These are phyloP conservation scores for Pterocles orientalis DNA, from an alignment of 2,113 vertebrate species.

Conservation along the genomic window DNA sequence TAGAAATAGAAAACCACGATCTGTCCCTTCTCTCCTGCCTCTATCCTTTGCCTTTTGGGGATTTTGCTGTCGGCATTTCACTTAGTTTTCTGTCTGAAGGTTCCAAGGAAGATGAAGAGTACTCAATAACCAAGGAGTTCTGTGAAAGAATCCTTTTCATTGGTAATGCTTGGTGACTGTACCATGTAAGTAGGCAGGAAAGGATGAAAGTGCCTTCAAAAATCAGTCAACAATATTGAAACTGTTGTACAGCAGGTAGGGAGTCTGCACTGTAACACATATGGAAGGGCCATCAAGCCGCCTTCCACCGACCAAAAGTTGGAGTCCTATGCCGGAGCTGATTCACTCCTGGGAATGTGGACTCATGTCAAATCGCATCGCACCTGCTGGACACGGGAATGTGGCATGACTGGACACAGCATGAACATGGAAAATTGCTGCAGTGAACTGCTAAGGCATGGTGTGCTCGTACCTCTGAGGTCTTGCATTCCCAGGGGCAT, in stretches of 20 bases:
- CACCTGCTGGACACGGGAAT: accelerated
- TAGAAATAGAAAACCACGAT: background rate
- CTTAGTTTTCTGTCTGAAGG: background rate
- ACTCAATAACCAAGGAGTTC: background rate
- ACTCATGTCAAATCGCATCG: accelerated
- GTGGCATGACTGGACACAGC: background rate
- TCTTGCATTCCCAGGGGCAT: background rate
- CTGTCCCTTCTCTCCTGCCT: background rate
- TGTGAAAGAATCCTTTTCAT: background rate
- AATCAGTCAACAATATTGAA: background rate
- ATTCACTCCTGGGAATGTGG: background rate
- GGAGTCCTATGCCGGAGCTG: background rate
- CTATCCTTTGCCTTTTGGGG: background rate
- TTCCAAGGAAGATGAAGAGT: background rate
- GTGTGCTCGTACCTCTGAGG: background rate
- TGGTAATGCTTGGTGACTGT: background rate
- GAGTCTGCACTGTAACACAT: background rate
- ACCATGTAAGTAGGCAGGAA: background rate
- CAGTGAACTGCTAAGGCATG: accelerated
- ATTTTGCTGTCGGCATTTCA: background rate
- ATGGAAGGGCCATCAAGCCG: background rate
- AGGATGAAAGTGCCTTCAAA: background rate
- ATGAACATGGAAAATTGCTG: background rate
- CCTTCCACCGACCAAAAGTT: background rate
- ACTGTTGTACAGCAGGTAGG: background rate